These are phyloP conservation scores for Cacatua alba DNA, from an alignment of 2,113 vertebrate species.

Conservation along the genomic window DNA sequence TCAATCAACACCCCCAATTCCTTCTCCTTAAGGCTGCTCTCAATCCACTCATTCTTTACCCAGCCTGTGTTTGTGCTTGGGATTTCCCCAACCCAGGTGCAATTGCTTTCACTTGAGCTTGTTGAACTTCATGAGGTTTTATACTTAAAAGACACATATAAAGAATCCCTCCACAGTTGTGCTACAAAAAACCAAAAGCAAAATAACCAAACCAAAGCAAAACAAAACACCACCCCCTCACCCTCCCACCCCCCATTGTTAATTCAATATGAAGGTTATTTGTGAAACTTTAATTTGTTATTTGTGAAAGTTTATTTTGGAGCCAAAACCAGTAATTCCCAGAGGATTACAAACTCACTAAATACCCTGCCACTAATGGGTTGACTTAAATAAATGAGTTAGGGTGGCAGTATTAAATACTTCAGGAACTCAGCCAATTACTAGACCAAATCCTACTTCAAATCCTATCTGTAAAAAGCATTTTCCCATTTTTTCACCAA, in stretches of 20 bases:
- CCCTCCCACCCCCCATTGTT: not conserved
- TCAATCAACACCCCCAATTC: not conserved
- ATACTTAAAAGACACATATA: not conserved
- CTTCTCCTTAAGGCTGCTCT: not conserved
- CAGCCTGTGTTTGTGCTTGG: not conserved
- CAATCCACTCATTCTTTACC: not conserved
- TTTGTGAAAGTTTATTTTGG: not conserved
- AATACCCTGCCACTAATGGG: not conserved
- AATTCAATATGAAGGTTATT: not conserved
- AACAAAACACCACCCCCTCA: fast-evolving
- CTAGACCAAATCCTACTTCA: not conserved
- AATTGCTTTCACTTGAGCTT: not conserved
- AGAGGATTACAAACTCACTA: not conserved
- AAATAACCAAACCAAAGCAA: fast-evolving
- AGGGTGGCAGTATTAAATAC: not conserved
- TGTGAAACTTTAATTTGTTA: not conserved
- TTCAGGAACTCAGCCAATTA: not conserved
- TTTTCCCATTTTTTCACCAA: not conserved
- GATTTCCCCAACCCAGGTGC: not conserved
- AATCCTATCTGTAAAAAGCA: not conserved
- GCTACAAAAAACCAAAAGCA: not conserved
- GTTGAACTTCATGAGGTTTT: not conserved
- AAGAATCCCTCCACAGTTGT: fast-evolving
- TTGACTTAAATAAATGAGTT: not conserved
- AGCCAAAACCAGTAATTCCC: not conserved